These are phyloP conservation scores for Drosophila conformis DNA, from an alignment of 2,888 invertebrate genomes.

Conservation along the genomic window DNA sequence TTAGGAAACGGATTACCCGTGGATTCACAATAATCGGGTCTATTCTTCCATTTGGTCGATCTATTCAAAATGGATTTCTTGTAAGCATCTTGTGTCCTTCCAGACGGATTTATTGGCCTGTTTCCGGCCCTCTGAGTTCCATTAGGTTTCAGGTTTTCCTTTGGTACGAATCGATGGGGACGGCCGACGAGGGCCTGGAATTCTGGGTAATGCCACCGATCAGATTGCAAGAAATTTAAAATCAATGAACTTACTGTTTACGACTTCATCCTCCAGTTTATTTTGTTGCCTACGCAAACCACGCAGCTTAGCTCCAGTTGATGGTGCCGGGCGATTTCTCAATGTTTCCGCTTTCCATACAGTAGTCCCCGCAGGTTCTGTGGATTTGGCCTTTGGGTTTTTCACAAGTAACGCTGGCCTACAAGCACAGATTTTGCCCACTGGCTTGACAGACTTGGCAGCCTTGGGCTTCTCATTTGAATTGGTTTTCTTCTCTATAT, in stretches of 20 bases:
- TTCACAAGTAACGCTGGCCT: slow-evolving; percentile 8
- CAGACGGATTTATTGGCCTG: background rate
- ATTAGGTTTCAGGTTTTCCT: background rate
- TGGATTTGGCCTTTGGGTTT: background rate
- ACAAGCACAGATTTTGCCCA: slow-evolving; percentile 10
- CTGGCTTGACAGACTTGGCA: background rate
- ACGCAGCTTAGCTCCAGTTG: background rate
- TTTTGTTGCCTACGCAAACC: background rate
- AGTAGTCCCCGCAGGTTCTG: background rate
- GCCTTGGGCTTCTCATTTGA: background rate
- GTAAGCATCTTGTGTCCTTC: background rate
- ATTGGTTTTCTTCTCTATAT: background rate
- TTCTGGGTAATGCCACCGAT: slow-evolving; percentile 42
- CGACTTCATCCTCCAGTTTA: slow-evolving; percentile 30
- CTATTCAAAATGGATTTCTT: background rate
- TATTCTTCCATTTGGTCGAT: too few relatives aligned
- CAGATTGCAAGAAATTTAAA: slow-evolving; percentile 27
- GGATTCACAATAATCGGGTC: background rate
- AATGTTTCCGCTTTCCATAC: background rate
- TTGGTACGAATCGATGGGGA: background rate
- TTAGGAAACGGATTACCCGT: slow-evolving; percentile 36
- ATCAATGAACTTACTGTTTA: slow-evolving; percentile 36
- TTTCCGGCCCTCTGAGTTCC: background rate
- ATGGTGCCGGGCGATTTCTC: slow-evolving; percentile 2
- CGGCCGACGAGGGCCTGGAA: slow-evolving; percentile 40